Base-by-base conservation (phyloP, 2,888 invertebrate genomes). In the Lasius platythorax region DNA sequence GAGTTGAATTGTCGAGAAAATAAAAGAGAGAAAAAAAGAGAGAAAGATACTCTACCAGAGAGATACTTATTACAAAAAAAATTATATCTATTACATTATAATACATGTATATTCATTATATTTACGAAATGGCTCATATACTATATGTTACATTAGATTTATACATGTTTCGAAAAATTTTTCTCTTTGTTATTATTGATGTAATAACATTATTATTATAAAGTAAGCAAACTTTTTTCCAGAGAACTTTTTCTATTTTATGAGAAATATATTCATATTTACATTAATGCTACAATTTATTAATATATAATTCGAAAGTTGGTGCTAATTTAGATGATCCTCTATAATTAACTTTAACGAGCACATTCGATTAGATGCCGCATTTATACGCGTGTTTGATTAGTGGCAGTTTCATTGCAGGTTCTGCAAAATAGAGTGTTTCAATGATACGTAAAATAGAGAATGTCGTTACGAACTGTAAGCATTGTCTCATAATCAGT, bases 401-500 rank as follows among this genome's bases (percentile, higher is more conserved):
- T 72, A 81, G 33, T 23, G 61, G 18, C 58, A 58, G 43, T 81
- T 72, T 81, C 18, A 12, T 58, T 23, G 68, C 9, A 46, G 53
- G 81, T 79, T 64, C 63, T 79, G 50, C 53, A 79, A 76, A 64
- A 74, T 56, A 50, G n/a, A 61, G 15, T 43, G 56, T 40, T 30
- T 46, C 81, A 76, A 79, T 82, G 82, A 23, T 28, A 79, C 81
- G 66, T 53, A 66, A 82, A 66, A 5, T 82, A 72, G 43, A 73
- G 73, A 72, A 72, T 72, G 40, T 82, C 58, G 72, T 58, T 43
- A 63, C 64, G 56, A 82, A 82, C 68, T 73, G 30, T 46, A 82
- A 58, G 84, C 46, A 83, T 84, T 83, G 67, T 84, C 74, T 61
- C 66, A 61, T 58, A 70, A 84, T 64, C 83, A 56, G 67, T 46